Evolutionary conservation across 2,113 vertebrate genomes (phyloP), one percentile per base, ranked within the genome.

Genomic region (Numida meleagris): DNA sequence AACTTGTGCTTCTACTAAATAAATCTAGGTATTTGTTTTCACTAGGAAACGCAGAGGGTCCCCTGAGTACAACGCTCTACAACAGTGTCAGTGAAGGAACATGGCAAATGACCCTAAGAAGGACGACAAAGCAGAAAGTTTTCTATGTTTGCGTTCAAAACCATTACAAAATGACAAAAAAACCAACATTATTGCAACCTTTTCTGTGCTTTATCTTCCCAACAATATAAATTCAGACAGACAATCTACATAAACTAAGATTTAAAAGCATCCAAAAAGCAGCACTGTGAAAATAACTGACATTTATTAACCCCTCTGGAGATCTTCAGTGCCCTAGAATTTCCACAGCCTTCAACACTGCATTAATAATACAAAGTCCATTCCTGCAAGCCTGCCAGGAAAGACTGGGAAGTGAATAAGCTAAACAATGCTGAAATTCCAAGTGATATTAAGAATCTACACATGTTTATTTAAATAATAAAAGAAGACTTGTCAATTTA

Each of bases 351-450:
- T 92, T 95, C 81, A 85, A 94, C 92, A 95, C 95, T 31, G 70
- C 89, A 97, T 82, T 93, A 91, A 86, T 90, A 96, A 95, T 34
- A 96, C 77, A 78, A 94, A 91, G 85, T 70, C 86, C 82, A 88
- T 89, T 97, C 78, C 90, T 88, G 71, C 87, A 87, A 94, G 86
- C 61, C 85, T 96, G 94, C 95, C 92, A 96, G 94, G 89, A 97
- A 96, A 93, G 96, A 96, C 96, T 94, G 83, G 91, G 95, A 95
- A 97, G 92, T 90, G 90, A 97, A 94, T 92, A 97, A 97, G 94
- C 95, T 82, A 96, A 98, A 97, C 96, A 98, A 96, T 88, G 88
- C 90, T 90, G 95, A 96, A 97, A 97, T 97, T 96, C 97, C 96
- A 95, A 95, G 81, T 89, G 92, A 97, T 97, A 97, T 91, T 95